A percentile compares a stretch with the other conserved stretches of the same genome.
phyloP scores from a whole-genome alignment of 1,140 invertebrate genomes.

The Pemphigus obesinymphae region DNA sequence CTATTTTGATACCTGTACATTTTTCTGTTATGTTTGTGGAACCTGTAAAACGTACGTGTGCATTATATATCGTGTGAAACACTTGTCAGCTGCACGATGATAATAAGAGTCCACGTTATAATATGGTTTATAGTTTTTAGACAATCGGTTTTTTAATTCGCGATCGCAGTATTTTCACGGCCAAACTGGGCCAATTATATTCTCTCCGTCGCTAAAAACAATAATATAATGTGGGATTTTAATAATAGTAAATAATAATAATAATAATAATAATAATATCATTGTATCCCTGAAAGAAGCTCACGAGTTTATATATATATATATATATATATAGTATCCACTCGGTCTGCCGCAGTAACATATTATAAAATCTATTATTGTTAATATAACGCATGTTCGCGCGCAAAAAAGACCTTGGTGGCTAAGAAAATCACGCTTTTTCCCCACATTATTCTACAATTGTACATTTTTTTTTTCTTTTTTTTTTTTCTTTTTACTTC shows the following conservation, averaged over 20 bases:
- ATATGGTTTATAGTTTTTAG: too few species aligned
- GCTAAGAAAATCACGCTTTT: constrained; percentile 37
- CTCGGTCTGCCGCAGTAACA: not conserved
- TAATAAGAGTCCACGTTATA: too few species aligned
- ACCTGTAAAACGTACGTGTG: too few species aligned
- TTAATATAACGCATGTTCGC: not conserved
- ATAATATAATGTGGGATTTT: too few species aligned
- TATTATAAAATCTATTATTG: not conserved
- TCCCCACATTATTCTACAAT: constrained; percentile 11
- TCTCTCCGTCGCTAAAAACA: not conserved
- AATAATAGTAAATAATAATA: not conserved
- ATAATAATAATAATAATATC: not conserved
- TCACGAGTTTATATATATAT: not conserved
- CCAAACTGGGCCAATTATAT: not conserved
- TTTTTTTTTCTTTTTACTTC: constrained; percentile 9
- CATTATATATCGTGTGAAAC: too few species aligned
- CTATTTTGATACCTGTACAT: too few species aligned
- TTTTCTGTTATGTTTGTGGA: too few species aligned
- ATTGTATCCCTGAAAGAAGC: constrained; percentile 1
- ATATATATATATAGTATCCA: too few species aligned
- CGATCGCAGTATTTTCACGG: not conserved
- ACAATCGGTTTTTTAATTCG: too few species aligned
- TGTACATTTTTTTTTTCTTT: constrained; percentile 21
- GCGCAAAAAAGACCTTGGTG: constrained; percentile 4
- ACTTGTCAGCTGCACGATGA: too few species aligned